Percentiles rank a stretch among this genome's conserved stretches.
phyloP scores from a whole-genome alignment of 2,797 vertebrate species.

The Platalea minor region DNA sequence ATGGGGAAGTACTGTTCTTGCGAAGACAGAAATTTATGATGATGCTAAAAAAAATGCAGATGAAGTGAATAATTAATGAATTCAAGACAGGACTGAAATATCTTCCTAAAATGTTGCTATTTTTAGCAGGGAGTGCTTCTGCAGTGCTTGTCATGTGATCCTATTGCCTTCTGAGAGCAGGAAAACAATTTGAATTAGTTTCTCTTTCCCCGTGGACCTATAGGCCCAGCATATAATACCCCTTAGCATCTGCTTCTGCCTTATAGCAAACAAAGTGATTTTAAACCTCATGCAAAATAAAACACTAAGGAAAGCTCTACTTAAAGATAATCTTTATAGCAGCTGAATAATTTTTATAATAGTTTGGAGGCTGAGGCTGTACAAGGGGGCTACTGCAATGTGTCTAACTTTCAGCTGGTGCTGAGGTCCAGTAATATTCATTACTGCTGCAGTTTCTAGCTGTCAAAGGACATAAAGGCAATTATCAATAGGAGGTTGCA shows the following conservation, averaged over 20 bases:
- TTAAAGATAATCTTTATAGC: not conserved
- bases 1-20: constrained; percentile 32
- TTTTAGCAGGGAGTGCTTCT: constrained; percentile 59
- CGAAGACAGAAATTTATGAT: constrained; percentile 56
- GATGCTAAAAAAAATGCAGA: constrained; percentile 49
- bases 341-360: not conserved
- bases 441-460: not conserved
- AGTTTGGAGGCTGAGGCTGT: not conserved
- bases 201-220: constrained; percentile 28
- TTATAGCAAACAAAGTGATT: constrained; percentile 45
- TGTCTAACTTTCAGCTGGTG: not conserved
- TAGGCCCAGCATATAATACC: not conserved
- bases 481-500: not conserved
- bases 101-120: constrained; percentile 45
- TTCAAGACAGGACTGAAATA: constrained; percentile 55
- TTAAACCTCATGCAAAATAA: constrained; percentile 38
- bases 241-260: constrained; percentile 45
- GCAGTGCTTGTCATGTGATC: constrained; percentile 52
- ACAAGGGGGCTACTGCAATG: not conserved
- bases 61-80: constrained; percentile 36
- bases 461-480: not conserved
- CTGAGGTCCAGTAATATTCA: not conserved
- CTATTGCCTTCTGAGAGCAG: constrained; percentile 56
- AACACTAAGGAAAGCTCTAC: not conserved
- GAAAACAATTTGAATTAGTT: constrained; percentile 57